phyloP scores from a whole-genome alignment of 1,140 invertebrate species.

The Aphaenogaster ashmeadi region DNA sequence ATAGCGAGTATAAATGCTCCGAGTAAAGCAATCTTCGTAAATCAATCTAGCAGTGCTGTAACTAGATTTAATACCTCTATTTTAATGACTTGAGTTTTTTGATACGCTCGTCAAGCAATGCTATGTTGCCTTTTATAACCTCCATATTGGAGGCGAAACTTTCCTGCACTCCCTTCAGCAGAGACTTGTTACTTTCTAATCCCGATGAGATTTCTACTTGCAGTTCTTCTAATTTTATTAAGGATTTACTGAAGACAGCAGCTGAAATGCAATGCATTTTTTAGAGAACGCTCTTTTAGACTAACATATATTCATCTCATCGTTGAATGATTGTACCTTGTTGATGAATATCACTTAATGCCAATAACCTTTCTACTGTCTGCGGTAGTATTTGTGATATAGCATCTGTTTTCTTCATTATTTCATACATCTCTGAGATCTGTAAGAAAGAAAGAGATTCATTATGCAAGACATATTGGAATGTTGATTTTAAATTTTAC shows the following conservation, averaged over 20 bases:
- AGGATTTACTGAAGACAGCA: slow-evolving; percentile 94
- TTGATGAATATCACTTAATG: slow-evolving; percentile 95
- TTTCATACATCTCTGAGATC: slow-evolving; percentile 95
- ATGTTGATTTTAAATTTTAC: slow-evolving; percentile 12
- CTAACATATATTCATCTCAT: not conserved
- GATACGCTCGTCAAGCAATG: slow-evolving; percentile 92
- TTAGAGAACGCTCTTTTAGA: not conserved
- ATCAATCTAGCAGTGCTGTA: not conserved
- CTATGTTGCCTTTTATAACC: slow-evolving; percentile 92
- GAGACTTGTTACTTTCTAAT: slow-evolving; percentile 92
- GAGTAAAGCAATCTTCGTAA: slow-evolving; percentile 22
- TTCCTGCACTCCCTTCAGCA: slow-evolving; percentile 93
- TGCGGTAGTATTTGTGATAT: slow-evolving; percentile 93
- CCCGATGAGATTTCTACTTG: slow-evolving; percentile 92
- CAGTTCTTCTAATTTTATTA: slow-evolving; percentile 93
- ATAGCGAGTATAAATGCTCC: not conserved
- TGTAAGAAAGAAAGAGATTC: slow-evolving; percentile 86
- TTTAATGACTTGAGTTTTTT: slow-evolving; percentile 86
- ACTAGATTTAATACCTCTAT: slow-evolving; percentile 54
- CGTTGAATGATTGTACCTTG: slow-evolving; percentile 90
- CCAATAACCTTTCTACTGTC: slow-evolving; percentile 94
- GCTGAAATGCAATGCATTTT: slow-evolving; percentile 88
- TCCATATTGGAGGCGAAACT: slow-evolving; percentile 93
- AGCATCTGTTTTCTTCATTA: slow-evolving; percentile 94
- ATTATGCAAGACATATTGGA: not conserved